Percentiles rank a stretch among this genome's conserved stretches.
Conservation (phyloP, 2,113 vertebrate genomes). For the Hiodon alosoides region DNA sequence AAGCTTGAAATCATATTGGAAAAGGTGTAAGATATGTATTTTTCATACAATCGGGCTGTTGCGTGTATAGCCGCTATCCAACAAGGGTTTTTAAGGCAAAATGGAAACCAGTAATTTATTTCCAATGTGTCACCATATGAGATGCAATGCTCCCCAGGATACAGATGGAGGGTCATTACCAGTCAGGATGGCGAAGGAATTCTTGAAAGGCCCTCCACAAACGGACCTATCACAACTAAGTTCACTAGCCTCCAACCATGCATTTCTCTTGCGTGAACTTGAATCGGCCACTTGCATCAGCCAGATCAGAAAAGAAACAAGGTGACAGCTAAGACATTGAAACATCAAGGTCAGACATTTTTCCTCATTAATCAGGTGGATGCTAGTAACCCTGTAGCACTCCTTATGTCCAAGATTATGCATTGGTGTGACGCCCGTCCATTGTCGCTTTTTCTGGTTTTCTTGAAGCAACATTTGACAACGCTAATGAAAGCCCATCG, state of each 20-base stretch:
- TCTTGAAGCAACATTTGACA: too few species aligned
- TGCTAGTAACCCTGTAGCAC: too few species aligned
- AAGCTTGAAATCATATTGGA: neutral
- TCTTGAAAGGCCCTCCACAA: neutral
- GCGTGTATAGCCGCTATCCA: conserved; percentile 3
- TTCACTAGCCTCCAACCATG: neutral
- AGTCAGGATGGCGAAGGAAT: neutral
- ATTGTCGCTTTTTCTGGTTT: too few species aligned
- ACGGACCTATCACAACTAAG: neutral
- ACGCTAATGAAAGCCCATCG: too few species aligned
- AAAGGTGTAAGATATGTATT: conserved; percentile 20
- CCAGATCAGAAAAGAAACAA: too few species aligned
- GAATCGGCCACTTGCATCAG: too few species aligned
- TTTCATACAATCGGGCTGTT: conserved; percentile 12
- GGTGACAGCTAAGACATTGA: too few species aligned
- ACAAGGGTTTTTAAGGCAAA: neutral
- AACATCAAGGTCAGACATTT: too few species aligned
- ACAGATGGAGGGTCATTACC: conserved; percentile 10
- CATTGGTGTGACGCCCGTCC: too few species aligned
- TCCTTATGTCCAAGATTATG: too few species aligned
- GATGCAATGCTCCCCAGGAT: conserved; percentile 3
- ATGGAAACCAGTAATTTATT: conserved; percentile 4
- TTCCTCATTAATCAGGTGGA: too few species aligned
- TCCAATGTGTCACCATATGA: conserved; percentile 10
- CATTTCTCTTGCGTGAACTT: too few species aligned